phyloP scores from a whole-genome alignment of 2,113 vertebrate species.

The Rhadina sibilatrix region DNA sequence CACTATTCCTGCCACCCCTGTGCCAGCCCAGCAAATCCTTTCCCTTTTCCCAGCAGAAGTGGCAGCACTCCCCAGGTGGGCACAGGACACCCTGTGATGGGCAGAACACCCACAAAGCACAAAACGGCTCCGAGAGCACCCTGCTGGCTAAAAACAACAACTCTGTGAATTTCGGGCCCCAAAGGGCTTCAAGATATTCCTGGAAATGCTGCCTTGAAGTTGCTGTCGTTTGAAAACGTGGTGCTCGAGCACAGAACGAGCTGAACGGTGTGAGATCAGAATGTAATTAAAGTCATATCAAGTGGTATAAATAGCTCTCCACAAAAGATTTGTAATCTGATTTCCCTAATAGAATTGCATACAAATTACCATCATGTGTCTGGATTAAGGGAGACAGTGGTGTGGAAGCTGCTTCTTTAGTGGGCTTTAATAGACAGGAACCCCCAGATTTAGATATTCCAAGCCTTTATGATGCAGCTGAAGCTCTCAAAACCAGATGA shows the following conservation, averaged over 20 bases:
- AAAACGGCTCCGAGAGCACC: neutral
- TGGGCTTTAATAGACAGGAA: neutral
- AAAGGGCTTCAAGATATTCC: neutral
- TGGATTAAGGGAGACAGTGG: neutral
- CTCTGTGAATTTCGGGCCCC: neutral
- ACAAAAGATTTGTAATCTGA: neutral
- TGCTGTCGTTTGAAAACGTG: neutral
- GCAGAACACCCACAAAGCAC: neutral
- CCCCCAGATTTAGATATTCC: neutral
- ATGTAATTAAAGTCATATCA: neutral
- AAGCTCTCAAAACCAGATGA: neutral
- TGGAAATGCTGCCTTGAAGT: neutral
- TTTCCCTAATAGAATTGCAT: neutral
- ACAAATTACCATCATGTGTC: neutral
- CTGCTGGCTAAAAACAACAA: neutral
- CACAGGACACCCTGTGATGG: neutral
- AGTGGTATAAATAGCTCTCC: neutral
- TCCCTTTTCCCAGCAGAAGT: fast-evolving
- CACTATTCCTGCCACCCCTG: neutral
- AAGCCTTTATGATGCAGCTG: neutral
- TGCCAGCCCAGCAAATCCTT: neutral
- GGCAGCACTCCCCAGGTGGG: neutral
- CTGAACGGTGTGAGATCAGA: neutral
- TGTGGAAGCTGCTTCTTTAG: neutral
- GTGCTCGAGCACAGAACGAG: neutral